These are phyloP conservation scores for Thunnus thynnus DNA, from an alignment of 2,113 vertebrate species.

Conservation along the genomic window DNA sequence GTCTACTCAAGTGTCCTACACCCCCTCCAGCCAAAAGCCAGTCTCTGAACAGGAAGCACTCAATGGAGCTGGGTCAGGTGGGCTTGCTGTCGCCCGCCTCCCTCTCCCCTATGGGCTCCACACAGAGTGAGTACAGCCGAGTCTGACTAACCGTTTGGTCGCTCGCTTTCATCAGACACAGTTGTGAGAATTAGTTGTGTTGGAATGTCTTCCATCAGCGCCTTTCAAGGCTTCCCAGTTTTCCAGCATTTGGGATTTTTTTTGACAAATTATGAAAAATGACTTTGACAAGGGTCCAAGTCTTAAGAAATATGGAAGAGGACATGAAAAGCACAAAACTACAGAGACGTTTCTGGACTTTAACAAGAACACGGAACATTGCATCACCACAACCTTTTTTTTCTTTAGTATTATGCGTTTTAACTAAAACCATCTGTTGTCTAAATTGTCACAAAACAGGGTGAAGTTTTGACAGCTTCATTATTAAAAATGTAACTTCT, in stretches of 20 bases:
- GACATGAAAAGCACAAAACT: not conserved
- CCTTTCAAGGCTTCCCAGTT: slow-evolving; percentile 16
- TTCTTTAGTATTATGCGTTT: not conserved
- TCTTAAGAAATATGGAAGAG: slow-evolving; percentile 28
- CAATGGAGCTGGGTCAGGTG: slow-evolving; percentile 92
- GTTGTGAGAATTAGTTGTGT: not conserved
- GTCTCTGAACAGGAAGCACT: slow-evolving; percentile 94
- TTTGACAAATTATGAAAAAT: slow-evolving; percentile 21
- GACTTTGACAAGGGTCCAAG: not conserved
- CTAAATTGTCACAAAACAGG: not conserved
- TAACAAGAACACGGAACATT: not conserved
- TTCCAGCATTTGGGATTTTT: slow-evolving; percentile 31
- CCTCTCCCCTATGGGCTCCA: slow-evolving; percentile 93
- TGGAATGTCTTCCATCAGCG: slow-evolving; percentile 25
- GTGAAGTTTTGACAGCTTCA: not conserved
- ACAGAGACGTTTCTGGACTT: not conserved
- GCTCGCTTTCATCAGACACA: not conserved
- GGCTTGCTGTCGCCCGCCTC: slow-evolving; percentile 94
- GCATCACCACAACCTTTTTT: slow-evolving; percentile 6
- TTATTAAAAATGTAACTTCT: not conserved
- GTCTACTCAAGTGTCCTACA: slow-evolving; percentile 96
- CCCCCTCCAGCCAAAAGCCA: slow-evolving; percentile 93
- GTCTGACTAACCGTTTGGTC: not conserved
- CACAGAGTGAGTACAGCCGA: slow-evolving; percentile 92
- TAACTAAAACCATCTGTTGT: slow-evolving; percentile 28